Evolutionary conservation across 2,888 invertebrate genomes (phyloP), one percentile per base, ranked within the genome.

Genomic region (Halocaridina rubra): DNA sequence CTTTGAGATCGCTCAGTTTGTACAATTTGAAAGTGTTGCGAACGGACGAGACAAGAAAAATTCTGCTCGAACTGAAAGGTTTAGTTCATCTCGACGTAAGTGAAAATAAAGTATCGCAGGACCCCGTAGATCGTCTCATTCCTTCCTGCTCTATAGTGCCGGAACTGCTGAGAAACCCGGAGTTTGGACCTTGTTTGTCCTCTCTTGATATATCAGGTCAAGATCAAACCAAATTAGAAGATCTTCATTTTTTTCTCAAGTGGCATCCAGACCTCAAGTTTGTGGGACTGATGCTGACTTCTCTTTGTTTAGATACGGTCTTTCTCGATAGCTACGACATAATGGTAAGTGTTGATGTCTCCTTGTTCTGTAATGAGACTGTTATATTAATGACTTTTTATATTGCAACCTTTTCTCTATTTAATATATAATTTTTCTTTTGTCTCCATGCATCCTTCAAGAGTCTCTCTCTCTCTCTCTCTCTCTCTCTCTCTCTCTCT

Each of bases 11-110:
- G 10, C 75, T 86, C n/a, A 86, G 75, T 46, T 74, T 86, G 78
- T 86, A 86, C 53, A 86, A 86, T 64, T 67, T 86, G n/a, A 86
- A 86, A 64, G 86, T 86, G 22, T 32, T 86, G n/a, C 59, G 71
- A 10, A 78, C 78, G 71, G 78, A 81, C 2, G 81, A 86, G 53
- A 86, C 86, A 2, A 46, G 64, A 5, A 46, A 81, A 16, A 72
- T 78, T 3, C 32, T 86, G 29, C 27, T 81, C 4, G 86, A 86
- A 13, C 64, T 86, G 7, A 81, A 22, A 27, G 69, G 67, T 32
- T 79, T 86, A 2, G 39, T 81, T 16, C 81, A 81, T 29, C 79
- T 86, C 19, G 86, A 86, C 19, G 71, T 86, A n/a, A 81, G 86
- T 57, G 81, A 86, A 64, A 86, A 86, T 61, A 81, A 81, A 27